These are phyloP conservation scores for Zaprionus inermis DNA, from an alignment of 1,140 invertebrate genomes.

Conservation along the genomic window DNA sequence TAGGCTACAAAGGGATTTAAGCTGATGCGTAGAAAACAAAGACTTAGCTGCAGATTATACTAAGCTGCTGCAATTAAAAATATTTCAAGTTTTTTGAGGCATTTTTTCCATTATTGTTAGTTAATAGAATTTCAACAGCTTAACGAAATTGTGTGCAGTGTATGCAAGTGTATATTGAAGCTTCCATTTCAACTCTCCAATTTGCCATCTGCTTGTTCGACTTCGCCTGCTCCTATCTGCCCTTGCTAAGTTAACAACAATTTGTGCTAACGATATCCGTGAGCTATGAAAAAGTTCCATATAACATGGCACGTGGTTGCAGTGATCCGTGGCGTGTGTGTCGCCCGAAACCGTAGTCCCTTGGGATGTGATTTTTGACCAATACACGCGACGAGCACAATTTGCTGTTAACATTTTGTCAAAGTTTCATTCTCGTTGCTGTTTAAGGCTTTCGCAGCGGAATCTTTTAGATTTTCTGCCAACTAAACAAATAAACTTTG, in stretches of 20 bases:
- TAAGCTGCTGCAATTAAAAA: too few relatives aligned
- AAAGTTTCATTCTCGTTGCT: not conserved
- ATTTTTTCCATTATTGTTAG: too few relatives aligned
- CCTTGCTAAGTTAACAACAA: slow-evolving; percentile 60
- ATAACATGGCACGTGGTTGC: slow-evolving; percentile 57
- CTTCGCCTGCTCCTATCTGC: not conserved
- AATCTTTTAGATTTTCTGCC: not conserved
- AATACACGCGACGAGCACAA: not conserved
- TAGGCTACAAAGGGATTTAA: not conserved
- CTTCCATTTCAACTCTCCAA: slow-evolving; percentile 33
- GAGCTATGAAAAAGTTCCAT: slow-evolving; percentile 51
- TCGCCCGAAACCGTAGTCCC: not conserved
- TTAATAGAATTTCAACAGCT: too few relatives aligned
- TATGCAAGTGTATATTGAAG: not conserved
- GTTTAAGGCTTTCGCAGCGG: not conserved
- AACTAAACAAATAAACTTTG: slow-evolving; percentile 3
- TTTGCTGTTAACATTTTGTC: not conserved
- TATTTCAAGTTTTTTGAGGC: too few relatives aligned
- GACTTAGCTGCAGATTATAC: not conserved
- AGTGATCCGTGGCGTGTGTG: slow-evolving; percentile 39
- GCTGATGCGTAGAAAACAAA: not conserved
- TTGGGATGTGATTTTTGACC: slow-evolving; percentile 36
- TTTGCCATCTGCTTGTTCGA: slow-evolving; percentile 27
- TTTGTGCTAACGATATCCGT: slow-evolving; percentile 78
- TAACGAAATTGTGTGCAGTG: not conserved